Evolutionary conservation across 2,113 vertebrate genomes (phyloP).

Genomic region (Numida meleagris): DNA sequence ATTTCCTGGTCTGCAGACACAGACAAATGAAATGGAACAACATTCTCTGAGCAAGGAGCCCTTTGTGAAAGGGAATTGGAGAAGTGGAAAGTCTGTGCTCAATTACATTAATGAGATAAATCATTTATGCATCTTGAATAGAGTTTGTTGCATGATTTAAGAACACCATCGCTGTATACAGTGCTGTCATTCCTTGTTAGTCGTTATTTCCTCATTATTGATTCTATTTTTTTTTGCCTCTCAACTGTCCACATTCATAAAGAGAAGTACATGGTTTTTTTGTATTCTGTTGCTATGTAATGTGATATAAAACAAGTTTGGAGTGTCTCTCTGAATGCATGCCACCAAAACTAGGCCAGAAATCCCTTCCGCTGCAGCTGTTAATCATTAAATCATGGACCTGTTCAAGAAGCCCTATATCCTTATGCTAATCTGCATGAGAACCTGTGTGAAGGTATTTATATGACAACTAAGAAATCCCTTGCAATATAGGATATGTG

Average conservation of each 20-base stretch:
- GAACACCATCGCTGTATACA: not conserved
- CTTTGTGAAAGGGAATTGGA: not conserved
- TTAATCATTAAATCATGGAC: conserved; percentile 75
- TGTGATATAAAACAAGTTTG: conserved; percentile 71
- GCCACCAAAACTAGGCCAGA: conserved; percentile 53
- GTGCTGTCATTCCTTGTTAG: conserved; percentile 53
- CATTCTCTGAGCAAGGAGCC: not conserved
- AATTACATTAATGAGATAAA: conserved; percentile 22
- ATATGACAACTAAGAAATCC: not conserved
- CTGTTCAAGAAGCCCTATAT: not conserved
- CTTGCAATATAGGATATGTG: not conserved
- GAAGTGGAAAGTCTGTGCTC: conserved; percentile 4
- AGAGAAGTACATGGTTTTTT: conserved; percentile 40
- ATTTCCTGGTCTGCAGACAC: not conserved
- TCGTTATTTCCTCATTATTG: conserved; percentile 51
- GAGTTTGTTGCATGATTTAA: conserved; percentile 40
- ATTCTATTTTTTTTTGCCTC: conserved; percentile 42
- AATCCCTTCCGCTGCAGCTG: conserved; percentile 68
- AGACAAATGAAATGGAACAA: not conserved
- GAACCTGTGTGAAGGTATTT: conserved; percentile 4
- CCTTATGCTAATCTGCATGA: not conserved
- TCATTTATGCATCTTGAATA: conserved; percentile 19
- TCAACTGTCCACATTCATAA: not conserved
- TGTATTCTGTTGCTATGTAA: conserved; percentile 72
- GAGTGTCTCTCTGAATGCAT: conserved; percentile 29